Evolutionary conservation across 2,888 invertebrate species (phyloP).

Genomic region (Pseudococcus jackbeardsleyi): DNA sequence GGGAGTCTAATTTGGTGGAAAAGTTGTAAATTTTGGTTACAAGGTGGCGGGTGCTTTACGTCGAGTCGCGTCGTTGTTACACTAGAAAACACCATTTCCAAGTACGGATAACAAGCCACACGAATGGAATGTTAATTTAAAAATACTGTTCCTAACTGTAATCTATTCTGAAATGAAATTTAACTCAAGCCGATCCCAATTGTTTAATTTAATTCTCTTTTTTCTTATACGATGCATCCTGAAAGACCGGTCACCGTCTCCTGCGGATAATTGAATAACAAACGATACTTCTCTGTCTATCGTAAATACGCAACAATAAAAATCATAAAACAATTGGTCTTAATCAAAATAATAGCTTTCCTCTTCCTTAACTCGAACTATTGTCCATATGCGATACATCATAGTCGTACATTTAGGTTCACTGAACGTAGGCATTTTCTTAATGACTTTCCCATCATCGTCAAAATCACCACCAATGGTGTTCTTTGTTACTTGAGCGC

Average conservation of each 20-base stretch:
- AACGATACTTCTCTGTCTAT: conserved; percentile 7
- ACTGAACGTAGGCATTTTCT: conserved; percentile 16
- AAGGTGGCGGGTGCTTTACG: conserved; percentile 6
- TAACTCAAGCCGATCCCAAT: conserved; percentile 56
- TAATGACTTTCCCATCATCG: conserved; percentile 32
- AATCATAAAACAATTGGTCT: conserved; percentile 53
- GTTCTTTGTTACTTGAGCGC: neutral
- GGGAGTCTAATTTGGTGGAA: conserved; percentile 9
- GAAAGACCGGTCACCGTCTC: conserved; percentile 55
- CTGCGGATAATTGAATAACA: conserved; percentile 56
- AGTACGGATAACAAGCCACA: conserved; percentile 45
- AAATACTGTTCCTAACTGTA: conserved; percentile 53
- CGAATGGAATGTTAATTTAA: conserved; percentile 53
- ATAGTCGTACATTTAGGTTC: neutral
- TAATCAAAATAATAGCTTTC: conserved; percentile 51
- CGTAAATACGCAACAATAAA: conserved; percentile 52
- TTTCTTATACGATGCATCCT: conserved; percentile 22
- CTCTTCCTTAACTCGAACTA: conserved; percentile 5
- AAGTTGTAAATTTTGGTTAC: conserved; percentile 22
- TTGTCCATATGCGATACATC: neutral
- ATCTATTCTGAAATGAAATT: conserved; percentile 53
- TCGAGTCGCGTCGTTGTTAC: neutral
- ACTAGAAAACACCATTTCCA: conserved; percentile 14
- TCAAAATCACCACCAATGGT: conserved; percentile 18
- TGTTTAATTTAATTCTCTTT: conserved; percentile 52